Evolutionary conservation across 2,797 vertebrate species (phyloP), one percentile per base, ranked within the genome.

Genomic region (Acridotheres tristis): DNA sequence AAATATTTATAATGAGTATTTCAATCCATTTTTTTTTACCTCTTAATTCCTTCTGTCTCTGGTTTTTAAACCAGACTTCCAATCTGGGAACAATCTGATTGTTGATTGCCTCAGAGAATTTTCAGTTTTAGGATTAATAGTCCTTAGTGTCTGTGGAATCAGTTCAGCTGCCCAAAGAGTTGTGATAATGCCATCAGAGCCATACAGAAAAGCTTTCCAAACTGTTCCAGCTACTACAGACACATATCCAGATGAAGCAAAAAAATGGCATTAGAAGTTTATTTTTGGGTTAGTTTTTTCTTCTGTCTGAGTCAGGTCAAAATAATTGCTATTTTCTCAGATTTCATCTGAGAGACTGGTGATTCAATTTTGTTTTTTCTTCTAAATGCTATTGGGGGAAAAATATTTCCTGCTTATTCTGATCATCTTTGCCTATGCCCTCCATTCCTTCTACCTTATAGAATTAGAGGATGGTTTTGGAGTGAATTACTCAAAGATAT

Each of bases 321-420:
- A 67, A 55, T n/a, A 65, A 42, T 27, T 63, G 5, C 3, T 55
- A 5, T 74, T 88, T 67, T 38, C 29, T n/a, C 34, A 75, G 43
- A 26, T 5, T 57, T 82, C 11, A 43, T 58, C 18, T 47, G 27
- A 59, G n/a, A 62, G 8, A 9, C 4, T 50, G 26, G 1, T 59
- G 20, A n/a, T 72, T 61, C 20, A 55, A 5, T 29, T 78, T 85
- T 72, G 6, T 2, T 2, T 79, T 66, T 88, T 58, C 5, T 68
- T 87, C 51, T 23, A 58, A 81, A 42, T 26, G 4, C 2, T 42
- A 0, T 13, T 40, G 6, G 6, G 3, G 3, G 1, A 3, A n/a
- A 15, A 21, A 7, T 20, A 1, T 34, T 74, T 77, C 3, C 30
- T 75, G 2, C 13, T 57, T 75, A 20, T 36, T 68, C 67, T 50